Evolutionary conservation across 2,113 vertebrate genomes (phyloP).

Genomic region (Macrotis lagotis): DNA sequence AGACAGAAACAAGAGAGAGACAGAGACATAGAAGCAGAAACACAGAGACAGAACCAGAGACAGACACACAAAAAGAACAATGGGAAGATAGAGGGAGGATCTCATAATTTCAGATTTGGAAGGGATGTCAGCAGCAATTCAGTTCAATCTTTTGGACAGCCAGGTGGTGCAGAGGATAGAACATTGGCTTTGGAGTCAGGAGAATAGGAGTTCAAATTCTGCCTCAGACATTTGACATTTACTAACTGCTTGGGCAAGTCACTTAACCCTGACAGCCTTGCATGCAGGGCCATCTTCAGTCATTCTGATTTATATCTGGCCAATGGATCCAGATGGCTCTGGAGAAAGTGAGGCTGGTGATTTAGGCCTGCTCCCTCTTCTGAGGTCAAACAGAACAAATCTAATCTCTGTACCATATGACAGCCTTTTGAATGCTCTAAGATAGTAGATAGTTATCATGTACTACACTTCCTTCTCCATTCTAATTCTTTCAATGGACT

Average conservation of each 20-base stretch:
- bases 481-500: not conserved
- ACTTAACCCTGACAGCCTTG: too few species aligned
- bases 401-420: not conserved
- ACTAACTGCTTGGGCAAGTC: too few species aligned
- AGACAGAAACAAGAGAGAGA: not conserved
- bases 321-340: too few species aligned
- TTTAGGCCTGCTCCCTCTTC: too few species aligned
- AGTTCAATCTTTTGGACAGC: too few species aligned
- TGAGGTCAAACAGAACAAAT: not conserved
- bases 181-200: too few species aligned
- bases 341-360: too few species aligned
- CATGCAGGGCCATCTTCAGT: too few species aligned
- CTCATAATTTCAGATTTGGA: not conserved
- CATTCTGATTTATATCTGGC: too few species aligned
- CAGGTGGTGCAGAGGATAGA: too few species aligned
- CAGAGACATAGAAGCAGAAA: not conserved
- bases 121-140: not conserved
- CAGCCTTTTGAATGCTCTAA: not conserved
- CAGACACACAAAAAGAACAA: not conserved
- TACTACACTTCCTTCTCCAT: not conserved
- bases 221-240: too few species aligned
- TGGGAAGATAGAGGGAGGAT: not conserved
- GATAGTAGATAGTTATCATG: not conserved
- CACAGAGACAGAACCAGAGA: not conserved
- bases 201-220: too few species aligned